Base-by-base conservation (phyloP, 2,113 vertebrate species). In the Hyla sarda region DNA sequence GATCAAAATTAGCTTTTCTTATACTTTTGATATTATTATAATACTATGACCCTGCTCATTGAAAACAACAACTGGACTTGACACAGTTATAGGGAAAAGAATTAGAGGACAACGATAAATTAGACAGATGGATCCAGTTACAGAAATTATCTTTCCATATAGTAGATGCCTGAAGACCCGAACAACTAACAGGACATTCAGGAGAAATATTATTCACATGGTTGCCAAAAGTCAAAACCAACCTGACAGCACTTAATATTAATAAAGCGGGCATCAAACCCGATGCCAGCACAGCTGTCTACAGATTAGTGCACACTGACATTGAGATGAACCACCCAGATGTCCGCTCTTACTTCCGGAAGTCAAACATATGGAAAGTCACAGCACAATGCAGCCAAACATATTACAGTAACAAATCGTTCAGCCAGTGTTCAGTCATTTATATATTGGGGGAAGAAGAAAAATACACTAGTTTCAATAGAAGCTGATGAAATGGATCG, bases 301-400 rank as follows among this genome's bases (percentile, higher is more conserved):
- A 41, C 67, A 71, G 11, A 71, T 41, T 37, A 37, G 32, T 34
- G 32, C 17, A 41, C 34, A 8, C 17, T 71, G 67, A 69, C 67
- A 71, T 16, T 41, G 67, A 71, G 34, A 71, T 41, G 19, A 37
- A 71, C 67, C 2, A 21, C 67, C 67, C 32, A 71, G 32, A 71
- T 41, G 67, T 71, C 67, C 41, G 67, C 67, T 41, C 67, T 71
- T 71, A 71, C 32, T 71, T 71, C 67, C 34, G 21, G 21, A 19
- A 41, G 32, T 71, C 23, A 71, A 71, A 21, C 67, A 71, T 71
- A 41, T 37, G 67, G 67, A 71, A 41, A 71, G 34, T 71, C 67
- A 71, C 19, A 41, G 67, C 67, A 71, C 32, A 71, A 71, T 71
- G 67, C 32, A 71, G 67, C 67, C 67, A 71, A 71, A 71, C 34